Base-by-base conservation (phyloP, 35 echinoderm and acorn worm genomes). In the Amphiura filiformis region DNA sequence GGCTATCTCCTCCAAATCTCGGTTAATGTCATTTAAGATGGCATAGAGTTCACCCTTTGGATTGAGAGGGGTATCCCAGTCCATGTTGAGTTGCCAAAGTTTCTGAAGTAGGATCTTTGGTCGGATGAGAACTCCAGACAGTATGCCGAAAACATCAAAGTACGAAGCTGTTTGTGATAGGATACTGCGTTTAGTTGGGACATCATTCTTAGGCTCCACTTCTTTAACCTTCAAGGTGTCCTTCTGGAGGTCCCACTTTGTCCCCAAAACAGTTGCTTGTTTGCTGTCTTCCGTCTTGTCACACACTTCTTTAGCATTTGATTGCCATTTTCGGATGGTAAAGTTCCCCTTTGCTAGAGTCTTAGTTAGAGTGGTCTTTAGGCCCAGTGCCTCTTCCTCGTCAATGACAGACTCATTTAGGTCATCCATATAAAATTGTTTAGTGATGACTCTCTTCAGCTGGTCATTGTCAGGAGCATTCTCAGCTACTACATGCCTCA, bases 81-180 rank as follows among this genome's bases (percentile, higher is more conserved):
- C 91, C 34, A 93, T 20, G 39, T 89, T 80, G 0, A 93, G 37
- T 38, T 93, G 91, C 86, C 86, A 93, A 4, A 89, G 81, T 64
- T 88, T 93, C 39, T 89, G 91, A 5, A 93, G 70, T 31, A 89
- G 80, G 36, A 93, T 93, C 70, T 84, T 89, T 18, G 91, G 86
- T 38, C 86, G 35, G 37, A 89, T 81, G 47, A 93, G 86, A 23
- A 93, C 13, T 26, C 91, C 91, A 23, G 91, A 93, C 26, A 93
- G 42, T 65, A 93, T 93, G 17, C 91, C 91, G 37, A 93, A 88
- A 13, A 93, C 86, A 84, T 93, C 86, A 39, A 89, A 84, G 75
- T 93, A 93, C 0, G 86, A 84, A 56, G 91, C 91, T 22, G 91
- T 89, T 34, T 93, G 86, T 39, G 52, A 49, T 13, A 88, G 37